Conservation (phyloP, 2,888 invertebrate species). For the Rhagonycha fulva region DNA sequence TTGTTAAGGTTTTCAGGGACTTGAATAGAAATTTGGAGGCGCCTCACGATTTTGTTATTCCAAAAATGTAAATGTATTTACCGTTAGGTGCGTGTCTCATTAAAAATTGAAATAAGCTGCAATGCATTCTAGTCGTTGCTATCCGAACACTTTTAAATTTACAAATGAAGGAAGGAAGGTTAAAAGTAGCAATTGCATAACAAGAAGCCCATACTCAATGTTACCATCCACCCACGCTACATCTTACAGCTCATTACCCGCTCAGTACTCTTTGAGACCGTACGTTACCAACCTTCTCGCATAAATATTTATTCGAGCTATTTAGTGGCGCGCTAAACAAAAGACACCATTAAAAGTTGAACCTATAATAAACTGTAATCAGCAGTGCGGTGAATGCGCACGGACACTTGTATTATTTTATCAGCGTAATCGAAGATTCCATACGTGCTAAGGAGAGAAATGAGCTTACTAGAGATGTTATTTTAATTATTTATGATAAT, state of each 20-base stretch:
- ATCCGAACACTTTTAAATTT: conserved; percentile 7
- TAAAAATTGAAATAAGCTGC: background rate
- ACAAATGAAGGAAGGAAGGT: conserved; percentile 22
- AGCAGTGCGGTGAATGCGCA: conserved; percentile 40
- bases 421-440: conserved; percentile 36
- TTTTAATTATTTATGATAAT: conserved; percentile 29
- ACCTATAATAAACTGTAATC: conserved; percentile 49
- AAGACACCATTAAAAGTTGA: conserved; percentile 51
- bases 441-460: conserved; percentile 32
- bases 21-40: background rate
- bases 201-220: conserved; percentile 31
- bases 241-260: conserved; percentile 48
- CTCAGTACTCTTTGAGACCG: conserved; percentile 42
- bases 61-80: background rate
- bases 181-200: conserved; percentile 37
- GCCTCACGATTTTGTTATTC: background rate
- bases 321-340: conserved; percentile 52
- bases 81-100: background rate
- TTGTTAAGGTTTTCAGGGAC: background rate
- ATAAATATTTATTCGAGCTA: conserved; percentile 49
- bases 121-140: background rate
- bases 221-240: conserved; percentile 46
- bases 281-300: conserved; percentile 46
- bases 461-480: conserved; percentile 24
- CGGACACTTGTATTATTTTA: conserved; percentile 37